Evolutionary conservation across 2,888 invertebrate genomes (phyloP), one percentile per base, ranked within the genome.

Genomic region (Noctua janthina): DNA sequence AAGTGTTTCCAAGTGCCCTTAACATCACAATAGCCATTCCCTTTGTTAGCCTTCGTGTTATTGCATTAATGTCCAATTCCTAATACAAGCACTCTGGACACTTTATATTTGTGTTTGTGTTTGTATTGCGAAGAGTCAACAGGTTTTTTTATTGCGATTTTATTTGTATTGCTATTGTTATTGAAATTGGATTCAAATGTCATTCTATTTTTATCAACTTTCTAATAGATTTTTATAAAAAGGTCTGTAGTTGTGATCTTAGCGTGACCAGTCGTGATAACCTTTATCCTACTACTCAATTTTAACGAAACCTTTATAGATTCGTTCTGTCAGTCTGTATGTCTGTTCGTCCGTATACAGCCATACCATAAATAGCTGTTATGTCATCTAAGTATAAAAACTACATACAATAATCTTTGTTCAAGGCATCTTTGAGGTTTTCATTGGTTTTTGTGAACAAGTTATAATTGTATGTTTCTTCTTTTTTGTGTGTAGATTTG

Each of bases 41-140:
- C 88, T 90, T 88, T 88, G 90, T 88, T 74, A 76, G 82, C 76
- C 56, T 82, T 62, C 90, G 82, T 88, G 88, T 86, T 84, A 86
- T 75, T 70, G 88, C 88, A 88, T 88, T 88, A 88, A 88, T 88
- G 74, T 80, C 78, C 71, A 79, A 86, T 74, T 77, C 74, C 71
- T 72, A 80, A 75, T 83, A 66, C 78, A 79, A 80, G 78, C 43
- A 49, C 85, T 75, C 49, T 62, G 69, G 51, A 67, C 66, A 23
- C 20, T 82, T 67, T 76, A 67, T 68, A 43, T 79, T 87, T 80
- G 43, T 80, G 46, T 79, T 87, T 80, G 43, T 80, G 46, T 75
- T 66, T 74, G 51, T 73, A 62, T 76, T 70, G 51, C 64, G 23
- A 79, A 80, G 56, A 73, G 75, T 59, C 77, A 88, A 88, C 86